Evolutionary conservation across 2,888 invertebrate species (phyloP), one percentile per base, ranked within the genome.

Genomic region (Mimumesa dahlbomi): DNA sequence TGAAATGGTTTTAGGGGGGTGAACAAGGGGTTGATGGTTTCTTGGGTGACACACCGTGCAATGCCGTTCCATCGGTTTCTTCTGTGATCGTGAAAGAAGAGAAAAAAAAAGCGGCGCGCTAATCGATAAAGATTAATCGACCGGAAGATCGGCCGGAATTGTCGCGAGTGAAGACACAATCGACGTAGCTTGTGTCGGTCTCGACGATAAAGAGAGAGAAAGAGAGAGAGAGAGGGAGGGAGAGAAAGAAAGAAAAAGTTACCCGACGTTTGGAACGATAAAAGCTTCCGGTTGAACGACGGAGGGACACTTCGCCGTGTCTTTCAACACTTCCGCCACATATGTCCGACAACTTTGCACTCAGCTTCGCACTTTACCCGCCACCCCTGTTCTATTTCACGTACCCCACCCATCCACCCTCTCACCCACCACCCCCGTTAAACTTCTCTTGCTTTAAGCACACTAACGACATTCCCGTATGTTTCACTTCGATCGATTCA

Each of bases 291-390:
- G 58, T 45, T 49, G 61, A 68, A 56, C 69, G 49, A 50, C 69
- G 56, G 65, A 56, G 61, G 54, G 63, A 79, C 64, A 67, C 54
- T 63, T 66, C 46, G 48, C 48, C 59, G 56, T 56, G 67, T 62
- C 65, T 73, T 69, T 65, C 75, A 31, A 70, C 70, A 66, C 53
- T 62, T 73, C 57, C 62, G 58, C 53, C 73, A 62, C 73, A 61
- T 58, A 71, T 77, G 69, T 72, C 75, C 58, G 45, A 79, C 70
- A 82, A 82, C 79, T 82, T 82, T 75, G 69, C 70, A 79, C 78
- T 74, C 66, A 56, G 70, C 66, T 56, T 53, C 62, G 48, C 43
- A 63, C 65, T 73, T 69, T 69, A 66, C 45, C 57, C 56, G 40
- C 18, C 21, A 19, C 25, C 18, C 6, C 48, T n/a, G 42, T 67